Percentiles rank a stretch among this genome's conserved stretches.
Conservation (phyloP, 2,888 invertebrate species). For the Drosophila paranaensis region DNA sequence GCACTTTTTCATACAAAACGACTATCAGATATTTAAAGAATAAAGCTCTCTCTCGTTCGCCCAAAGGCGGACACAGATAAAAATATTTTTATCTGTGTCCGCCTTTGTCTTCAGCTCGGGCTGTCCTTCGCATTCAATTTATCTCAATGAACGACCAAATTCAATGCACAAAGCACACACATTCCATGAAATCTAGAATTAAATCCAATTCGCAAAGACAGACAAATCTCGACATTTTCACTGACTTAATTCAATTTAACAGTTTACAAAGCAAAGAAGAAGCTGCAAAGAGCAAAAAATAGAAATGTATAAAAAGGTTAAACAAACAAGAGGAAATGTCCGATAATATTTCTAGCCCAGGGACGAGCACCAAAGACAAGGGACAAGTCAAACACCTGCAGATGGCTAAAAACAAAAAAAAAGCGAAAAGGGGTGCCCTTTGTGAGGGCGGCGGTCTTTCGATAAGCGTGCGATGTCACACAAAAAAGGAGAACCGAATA, state of each 20-base stretch:
- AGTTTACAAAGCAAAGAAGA: slow-evolving; percentile 29
- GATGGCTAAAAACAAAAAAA: slow-evolving; percentile 42
- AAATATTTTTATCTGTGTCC: not conserved
- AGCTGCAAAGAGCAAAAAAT: not conserved
- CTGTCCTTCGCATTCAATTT: slow-evolving; percentile 30
- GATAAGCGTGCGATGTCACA: slow-evolving; percentile 64
- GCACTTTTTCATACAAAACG: not conserved
- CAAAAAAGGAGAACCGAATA: slow-evolving; percentile 5
- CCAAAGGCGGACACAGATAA: too few species aligned
- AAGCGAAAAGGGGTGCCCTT: slow-evolving; percentile 28
- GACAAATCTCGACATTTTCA: slow-evolving; percentile 64
- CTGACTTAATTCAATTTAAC: slow-evolving; percentile 69
- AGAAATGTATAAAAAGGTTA: slow-evolving; percentile 38
- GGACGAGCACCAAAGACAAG: slow-evolving; percentile 17
- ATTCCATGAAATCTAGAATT: slow-evolving; percentile 46
- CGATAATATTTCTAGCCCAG: slow-evolving; percentile 60
- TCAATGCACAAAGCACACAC: slow-evolving; percentile 39
- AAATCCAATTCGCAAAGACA: slow-evolving; percentile 46
- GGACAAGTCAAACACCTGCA: slow-evolving; percentile 70
- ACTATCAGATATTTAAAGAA: not conserved
- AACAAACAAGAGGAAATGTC: slow-evolving; percentile 48
- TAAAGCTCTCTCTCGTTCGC: not conserved
- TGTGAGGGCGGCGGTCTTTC: slow-evolving; percentile 25
- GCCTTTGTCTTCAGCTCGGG: not conserved
- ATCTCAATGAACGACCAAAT: slow-evolving; percentile 33